These are phyloP conservation scores for Gopherus evgoodei DNA, from an alignment of 2,113 vertebrate species.

Conservation along the genomic window DNA sequence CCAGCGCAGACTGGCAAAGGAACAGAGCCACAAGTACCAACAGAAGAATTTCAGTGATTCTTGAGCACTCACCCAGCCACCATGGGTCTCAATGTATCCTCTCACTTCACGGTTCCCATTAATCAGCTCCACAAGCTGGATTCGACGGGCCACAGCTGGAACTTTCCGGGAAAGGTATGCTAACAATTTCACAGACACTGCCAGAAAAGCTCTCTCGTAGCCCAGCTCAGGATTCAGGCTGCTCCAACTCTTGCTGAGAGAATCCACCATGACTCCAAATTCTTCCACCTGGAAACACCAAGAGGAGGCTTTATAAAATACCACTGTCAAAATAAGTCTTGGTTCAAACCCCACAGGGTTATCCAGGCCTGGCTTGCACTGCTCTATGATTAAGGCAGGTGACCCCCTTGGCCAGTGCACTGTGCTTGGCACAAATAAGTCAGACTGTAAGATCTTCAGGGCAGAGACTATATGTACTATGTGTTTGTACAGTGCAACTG, in stretches of 20 bases:
- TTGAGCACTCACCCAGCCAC: constrained; percentile 73
- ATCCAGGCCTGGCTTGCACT: background rate
- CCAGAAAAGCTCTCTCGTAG: constrained; percentile 65
- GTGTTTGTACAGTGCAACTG: accelerated
- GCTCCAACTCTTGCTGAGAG: constrained; percentile 55
- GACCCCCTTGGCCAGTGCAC: background rate
- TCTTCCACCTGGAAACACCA: background rate
- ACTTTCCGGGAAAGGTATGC: background rate
- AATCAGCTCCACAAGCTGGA: constrained; percentile 13
- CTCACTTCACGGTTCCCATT: constrained; percentile 46
- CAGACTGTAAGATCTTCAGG: accelerated
- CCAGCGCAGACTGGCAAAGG: background rate
- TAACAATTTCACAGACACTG: constrained; percentile 62
- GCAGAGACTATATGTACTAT: background rate
- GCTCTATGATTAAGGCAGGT: background rate
- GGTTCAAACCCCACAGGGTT: background rate
- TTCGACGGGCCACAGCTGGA: background rate
- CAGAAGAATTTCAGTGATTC: background rate
- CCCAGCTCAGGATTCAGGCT: constrained; percentile 36
- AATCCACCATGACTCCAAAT: constrained; percentile 39
- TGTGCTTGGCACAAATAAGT: background rate
- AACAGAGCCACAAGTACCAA: background rate
- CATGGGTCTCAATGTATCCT: constrained; percentile 54
- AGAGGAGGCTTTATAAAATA: background rate
- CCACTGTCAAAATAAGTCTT: accelerated